These are phyloP conservation scores for Drosophila ambigua DNA, from an alignment of 1,140 invertebrate species.

Conservation along the genomic window DNA sequence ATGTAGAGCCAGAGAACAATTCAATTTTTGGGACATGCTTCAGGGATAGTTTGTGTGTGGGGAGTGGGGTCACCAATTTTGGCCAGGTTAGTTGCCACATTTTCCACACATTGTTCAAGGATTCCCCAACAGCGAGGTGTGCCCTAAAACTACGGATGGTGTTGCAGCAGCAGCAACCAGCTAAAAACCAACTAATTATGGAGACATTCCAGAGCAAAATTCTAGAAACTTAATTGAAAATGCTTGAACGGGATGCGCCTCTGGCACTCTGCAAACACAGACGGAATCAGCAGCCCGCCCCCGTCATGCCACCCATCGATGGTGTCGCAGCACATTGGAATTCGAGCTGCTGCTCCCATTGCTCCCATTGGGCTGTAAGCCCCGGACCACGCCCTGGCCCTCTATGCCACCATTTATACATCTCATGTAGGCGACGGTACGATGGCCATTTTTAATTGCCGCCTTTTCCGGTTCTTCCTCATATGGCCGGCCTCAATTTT, in stretches of 20 bases:
- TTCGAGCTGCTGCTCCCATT: constrained; percentile 26
- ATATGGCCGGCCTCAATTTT: constrained; percentile 23
- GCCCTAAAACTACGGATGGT: background rate
- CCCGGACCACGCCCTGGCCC: constrained; percentile 28
- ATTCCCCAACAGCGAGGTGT: background rate
- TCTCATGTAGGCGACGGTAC: constrained; percentile 27
- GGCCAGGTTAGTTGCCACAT: constrained; percentile 13
- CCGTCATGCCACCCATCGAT: background rate
- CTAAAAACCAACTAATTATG: constrained; percentile 2
- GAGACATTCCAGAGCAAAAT: background rate
- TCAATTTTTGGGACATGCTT: constrained; percentile 50
- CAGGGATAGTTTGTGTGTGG: constrained; percentile 5
- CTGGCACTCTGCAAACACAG: background rate
- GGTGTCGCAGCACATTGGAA: constrained; percentile 40
- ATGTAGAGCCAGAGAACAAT: constrained; percentile 29
- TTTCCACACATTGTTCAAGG: constrained; percentile 13
- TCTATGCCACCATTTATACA: constrained; percentile 40
- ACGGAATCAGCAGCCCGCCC: too few relatives aligned
- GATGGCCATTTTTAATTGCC: constrained; percentile 63
- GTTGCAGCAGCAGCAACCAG: background rate
- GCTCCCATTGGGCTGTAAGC: constrained; percentile 3
- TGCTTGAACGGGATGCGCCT: constrained; percentile 1
- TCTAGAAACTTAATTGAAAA: constrained; percentile 29
- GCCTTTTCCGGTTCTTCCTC: constrained; percentile 32
- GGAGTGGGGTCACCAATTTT: background rate